These are phyloP conservation scores for Sebastes oblongus DNA, from an alignment of 2,797 vertebrate genomes.

Conservation along the genomic window DNA sequence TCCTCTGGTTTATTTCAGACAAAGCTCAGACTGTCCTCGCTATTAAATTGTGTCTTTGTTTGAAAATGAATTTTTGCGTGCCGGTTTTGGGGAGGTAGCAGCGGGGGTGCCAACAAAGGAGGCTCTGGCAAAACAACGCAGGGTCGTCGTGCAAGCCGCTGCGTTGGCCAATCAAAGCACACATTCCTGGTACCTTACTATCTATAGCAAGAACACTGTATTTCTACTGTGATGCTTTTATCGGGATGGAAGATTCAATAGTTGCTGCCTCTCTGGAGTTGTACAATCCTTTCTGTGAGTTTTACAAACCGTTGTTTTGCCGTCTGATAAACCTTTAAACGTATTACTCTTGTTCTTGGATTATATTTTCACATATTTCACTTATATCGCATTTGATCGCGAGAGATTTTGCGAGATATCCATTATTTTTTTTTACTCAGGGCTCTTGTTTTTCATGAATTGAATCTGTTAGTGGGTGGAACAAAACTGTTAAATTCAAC, in stretches of 20 bases:
- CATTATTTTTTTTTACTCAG: no score
- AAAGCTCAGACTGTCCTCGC: not conserved
- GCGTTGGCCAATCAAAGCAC: not conserved
- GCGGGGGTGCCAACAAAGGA: not conserved
- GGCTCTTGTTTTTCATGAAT: no score
- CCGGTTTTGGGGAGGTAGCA: not conserved
- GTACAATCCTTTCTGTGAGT: not conserved
- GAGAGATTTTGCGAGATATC: no score
- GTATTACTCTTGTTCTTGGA: not conserved
- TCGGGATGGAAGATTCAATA: not conserved
- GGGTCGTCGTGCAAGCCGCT: not conserved
- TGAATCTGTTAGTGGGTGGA: no score
- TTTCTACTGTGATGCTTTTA: not conserved
- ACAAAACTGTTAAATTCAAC: no score
- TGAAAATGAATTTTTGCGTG: not conserved
- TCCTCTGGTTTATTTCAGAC: slow-evolving; percentile 1
- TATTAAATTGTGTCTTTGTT: not conserved
- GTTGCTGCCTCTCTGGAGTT: not conserved
- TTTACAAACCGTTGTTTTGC: not conserved
- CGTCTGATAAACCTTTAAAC: not conserved
- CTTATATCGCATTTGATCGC: no score
- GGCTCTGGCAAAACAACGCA: not conserved
- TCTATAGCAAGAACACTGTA: not conserved
- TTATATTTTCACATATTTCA: not conserved
- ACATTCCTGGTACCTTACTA: not conserved